Conservation (phyloP, 2,797 vertebrate species). For the Phataginus tetradactyla region DNA sequence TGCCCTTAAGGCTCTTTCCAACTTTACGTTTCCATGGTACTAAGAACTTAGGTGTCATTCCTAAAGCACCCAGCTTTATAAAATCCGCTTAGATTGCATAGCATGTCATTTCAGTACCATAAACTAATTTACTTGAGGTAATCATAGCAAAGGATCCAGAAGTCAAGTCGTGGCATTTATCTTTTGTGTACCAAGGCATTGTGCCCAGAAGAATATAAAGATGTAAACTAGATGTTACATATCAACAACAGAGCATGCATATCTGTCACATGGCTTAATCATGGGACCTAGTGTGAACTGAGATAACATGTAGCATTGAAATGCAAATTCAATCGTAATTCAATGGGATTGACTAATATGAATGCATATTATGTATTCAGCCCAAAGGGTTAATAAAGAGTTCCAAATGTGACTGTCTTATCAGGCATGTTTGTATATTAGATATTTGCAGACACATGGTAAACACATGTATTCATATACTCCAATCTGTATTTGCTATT, state of each 20-base stretch:
- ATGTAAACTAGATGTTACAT: background rate
- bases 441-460: background rate
- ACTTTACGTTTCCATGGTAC: background rate
- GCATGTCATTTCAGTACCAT: background rate
- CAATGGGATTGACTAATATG: background rate
- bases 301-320: conserved; percentile 30
- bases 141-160: background rate
- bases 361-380: background rate
- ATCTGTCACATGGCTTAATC: background rate
- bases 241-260: background rate
- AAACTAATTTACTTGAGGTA: background rate
- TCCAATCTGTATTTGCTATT: background rate
- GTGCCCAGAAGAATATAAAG: background rate
- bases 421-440: background rate
- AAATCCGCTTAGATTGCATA: background rate
- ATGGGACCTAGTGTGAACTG: background rate
- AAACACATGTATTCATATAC: background rate
- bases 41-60: background rate
- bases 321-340: background rate
- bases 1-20: background rate
- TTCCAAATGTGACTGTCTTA: background rate
- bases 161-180: background rate
- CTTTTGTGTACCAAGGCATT: background rate
- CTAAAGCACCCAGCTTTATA: background rate
- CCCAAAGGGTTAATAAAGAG: background rate